Conservation (phyloP, 2,888 invertebrate species). For the Limnephilus lunatus region DNA sequence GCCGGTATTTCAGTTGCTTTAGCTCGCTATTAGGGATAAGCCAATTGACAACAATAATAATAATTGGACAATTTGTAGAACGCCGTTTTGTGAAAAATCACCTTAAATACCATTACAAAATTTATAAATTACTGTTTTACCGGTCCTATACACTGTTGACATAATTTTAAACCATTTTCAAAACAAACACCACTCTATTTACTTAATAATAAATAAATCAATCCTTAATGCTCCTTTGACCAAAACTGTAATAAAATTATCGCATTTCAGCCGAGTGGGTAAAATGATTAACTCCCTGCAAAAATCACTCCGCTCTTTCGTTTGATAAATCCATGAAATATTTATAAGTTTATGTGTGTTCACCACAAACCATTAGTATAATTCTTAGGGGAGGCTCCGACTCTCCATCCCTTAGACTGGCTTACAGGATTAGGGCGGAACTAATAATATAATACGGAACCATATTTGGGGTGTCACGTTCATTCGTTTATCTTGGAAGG, state of each 20-base stretch:
- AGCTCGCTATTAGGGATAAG: too few species aligned
- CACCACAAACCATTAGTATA: slow-evolving; percentile 16
- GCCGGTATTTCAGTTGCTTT: too few species aligned
- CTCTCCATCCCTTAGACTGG: not conserved
- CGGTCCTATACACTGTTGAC: not conserved
- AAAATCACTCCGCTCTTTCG: not conserved
- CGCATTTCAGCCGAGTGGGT: not conserved
- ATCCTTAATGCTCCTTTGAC: not conserved
- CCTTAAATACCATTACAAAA: too few species aligned
- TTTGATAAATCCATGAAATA: slow-evolving; percentile 9
- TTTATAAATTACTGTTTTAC: too few species aligned
- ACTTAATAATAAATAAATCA: not conserved
- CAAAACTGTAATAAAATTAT: not conserved
- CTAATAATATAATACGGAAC: slow-evolving; percentile 6
- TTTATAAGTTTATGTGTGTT: not conserved
- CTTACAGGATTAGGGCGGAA: slow-evolving; percentile 23
- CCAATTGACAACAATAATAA: too few species aligned
- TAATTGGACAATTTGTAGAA: too few species aligned
- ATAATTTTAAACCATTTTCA: not conserved
- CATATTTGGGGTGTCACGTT: slow-evolving; percentile 27
- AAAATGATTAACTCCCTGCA: not conserved
- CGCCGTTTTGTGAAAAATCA: too few species aligned
- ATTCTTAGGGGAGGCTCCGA: slow-evolving; percentile 7
- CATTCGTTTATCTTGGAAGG: slow-evolving; percentile 28
- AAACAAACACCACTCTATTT: not conserved